Conservation (phyloP, 2,797 vertebrate species). For the Gymnothorax javanicus region DNA sequence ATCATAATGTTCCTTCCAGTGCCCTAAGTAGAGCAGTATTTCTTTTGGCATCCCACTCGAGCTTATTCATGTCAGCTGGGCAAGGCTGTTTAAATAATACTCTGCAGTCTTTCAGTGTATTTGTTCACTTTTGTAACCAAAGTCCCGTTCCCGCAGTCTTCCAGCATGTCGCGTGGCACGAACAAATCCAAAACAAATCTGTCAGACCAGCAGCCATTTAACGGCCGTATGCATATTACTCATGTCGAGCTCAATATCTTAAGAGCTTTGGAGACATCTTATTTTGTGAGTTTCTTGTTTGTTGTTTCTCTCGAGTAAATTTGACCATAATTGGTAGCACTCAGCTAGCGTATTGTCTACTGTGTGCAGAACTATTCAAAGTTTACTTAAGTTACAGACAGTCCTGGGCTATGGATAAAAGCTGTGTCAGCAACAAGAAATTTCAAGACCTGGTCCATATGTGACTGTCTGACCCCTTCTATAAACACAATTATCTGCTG, state of each 20-base stretch:
- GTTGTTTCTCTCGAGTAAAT: constrained; percentile 65
- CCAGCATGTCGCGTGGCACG: constrained; percentile 71
- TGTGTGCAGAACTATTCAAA: constrained; percentile 71
- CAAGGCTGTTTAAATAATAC: constrained; percentile 17
- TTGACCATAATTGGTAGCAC: constrained; percentile 73
- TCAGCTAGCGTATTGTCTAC: constrained; percentile 75
- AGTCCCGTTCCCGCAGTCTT: constrained; percentile 69
- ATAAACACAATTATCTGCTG: constrained; percentile 73
- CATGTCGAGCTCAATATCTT: constrained; percentile 73
- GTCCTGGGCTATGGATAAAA: constrained; percentile 78
- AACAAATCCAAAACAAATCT: constrained; percentile 71
- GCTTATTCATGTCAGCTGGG: background rate
- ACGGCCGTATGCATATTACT: constrained; percentile 69
- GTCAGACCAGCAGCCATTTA: constrained; percentile 66
- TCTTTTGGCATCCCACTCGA: background rate
- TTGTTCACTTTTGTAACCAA: background rate
- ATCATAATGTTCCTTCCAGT: background rate
- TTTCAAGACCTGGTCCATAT: constrained; percentile 77
- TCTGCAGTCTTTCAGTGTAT: constrained; percentile 14
- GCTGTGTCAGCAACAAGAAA: constrained; percentile 71
- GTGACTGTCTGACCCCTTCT: constrained; percentile 75
- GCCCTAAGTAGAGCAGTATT: background rate
- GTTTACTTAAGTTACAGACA: constrained; percentile 79
- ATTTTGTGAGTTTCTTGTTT: constrained; percentile 51
- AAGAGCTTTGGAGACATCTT: constrained; percentile 61